Percentiles rank a stretch among this genome's conserved stretches.
Evolutionary conservation across 2,888 invertebrate genomes (phyloP).

Genomic region (Agriopis leucophaearia): DNA sequence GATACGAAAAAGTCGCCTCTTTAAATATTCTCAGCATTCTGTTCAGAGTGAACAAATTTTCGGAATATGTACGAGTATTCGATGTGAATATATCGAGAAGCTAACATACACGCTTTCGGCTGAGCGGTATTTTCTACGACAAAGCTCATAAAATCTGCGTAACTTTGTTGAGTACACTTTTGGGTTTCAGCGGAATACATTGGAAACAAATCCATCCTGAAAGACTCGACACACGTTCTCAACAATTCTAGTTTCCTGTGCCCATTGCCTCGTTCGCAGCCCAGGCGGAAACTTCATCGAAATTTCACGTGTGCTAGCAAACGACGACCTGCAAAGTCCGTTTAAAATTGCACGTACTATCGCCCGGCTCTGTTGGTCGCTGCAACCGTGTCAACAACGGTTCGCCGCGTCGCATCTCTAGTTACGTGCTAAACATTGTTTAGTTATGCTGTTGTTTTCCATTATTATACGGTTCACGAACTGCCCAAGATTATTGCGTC

Average conservation of each 20-base stretch:
- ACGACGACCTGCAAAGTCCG: conserved; percentile 63
- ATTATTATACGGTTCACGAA: conserved; percentile 55
- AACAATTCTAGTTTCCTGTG: conserved; percentile 45
- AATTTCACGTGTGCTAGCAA: conserved; percentile 67
- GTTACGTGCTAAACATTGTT: conserved; percentile 80
- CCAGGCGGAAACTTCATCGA: conserved; percentile 66
- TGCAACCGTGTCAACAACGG: conserved; percentile 71
- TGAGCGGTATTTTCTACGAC: background rate
- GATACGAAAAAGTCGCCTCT: conserved; percentile 32
- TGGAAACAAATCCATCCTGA: conserved; percentile 40
- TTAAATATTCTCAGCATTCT: conserved; percentile 15
- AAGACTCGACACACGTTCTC: conserved; percentile 39
- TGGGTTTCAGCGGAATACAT: conserved; percentile 28
- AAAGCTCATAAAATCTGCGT: conserved; percentile 16
- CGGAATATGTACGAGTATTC: conserved; percentile 6
- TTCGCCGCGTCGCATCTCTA: conserved; percentile 70
- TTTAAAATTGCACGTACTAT: conserved; percentile 79
- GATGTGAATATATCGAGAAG: conserved; percentile 3
- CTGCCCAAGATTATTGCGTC: background rate
- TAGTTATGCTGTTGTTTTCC: conserved; percentile 71
- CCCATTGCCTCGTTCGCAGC: conserved; percentile 49
- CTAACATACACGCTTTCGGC: conserved; percentile 5
- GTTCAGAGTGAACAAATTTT: conserved; percentile 1
- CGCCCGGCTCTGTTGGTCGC: conserved; percentile 62
- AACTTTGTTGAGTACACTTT: conserved; percentile 22